Base-by-base conservation (phyloP, 2,113 vertebrate genomes). In the Polypterus bichir region DNA sequence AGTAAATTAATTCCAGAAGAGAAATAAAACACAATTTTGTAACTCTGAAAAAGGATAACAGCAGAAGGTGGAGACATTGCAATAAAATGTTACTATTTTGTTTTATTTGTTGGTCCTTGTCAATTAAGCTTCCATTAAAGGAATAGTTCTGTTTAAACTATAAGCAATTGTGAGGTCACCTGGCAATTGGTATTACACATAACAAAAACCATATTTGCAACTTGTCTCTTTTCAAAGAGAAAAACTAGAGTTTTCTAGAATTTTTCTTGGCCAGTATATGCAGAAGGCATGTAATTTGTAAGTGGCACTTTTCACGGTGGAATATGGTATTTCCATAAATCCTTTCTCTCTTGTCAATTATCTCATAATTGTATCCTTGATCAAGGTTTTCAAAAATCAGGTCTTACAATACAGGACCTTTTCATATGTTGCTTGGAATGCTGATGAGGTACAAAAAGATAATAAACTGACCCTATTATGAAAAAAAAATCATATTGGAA, bases 171-270 rank as follows among this genome's bases (percentile, higher is more conserved):
- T n/a, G n/a, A 5, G 7, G 11, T n/a, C 47, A 4, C 46, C 57
- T 8, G 44, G 47, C 47, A 4, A 63, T 11, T 27, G 66, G 65
- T 63, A 66, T 64, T 63, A 61, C 71, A 69, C 59, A 10, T 61
- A 57, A 69, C 57, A 66, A 70, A 71, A 73, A 59, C 67, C 68
- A 65, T 57, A 70, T 78, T 80, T 75, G 71, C 70, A 71, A 71
- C 70, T 66, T 69, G 71, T 69, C 74, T 75, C 77, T 74, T 69
- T 71, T 77, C 77, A 77, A 74, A 79, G 74, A 66, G 6, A 67
- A 62, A 68, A 68, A 66, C 58, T 44, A 27, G 51, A 58, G 63
- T 61, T 45, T 48, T 59, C 54, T 62, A 55, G 6, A n/a, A 7
- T 63, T 63, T 53, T 56, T 54, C 45, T 9, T 11, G 46, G 44